Evolutionary conservation across 2,888 invertebrate species (phyloP), one percentile per base, ranked within the genome.

Genomic region (Tiliacea citrago): DNA sequence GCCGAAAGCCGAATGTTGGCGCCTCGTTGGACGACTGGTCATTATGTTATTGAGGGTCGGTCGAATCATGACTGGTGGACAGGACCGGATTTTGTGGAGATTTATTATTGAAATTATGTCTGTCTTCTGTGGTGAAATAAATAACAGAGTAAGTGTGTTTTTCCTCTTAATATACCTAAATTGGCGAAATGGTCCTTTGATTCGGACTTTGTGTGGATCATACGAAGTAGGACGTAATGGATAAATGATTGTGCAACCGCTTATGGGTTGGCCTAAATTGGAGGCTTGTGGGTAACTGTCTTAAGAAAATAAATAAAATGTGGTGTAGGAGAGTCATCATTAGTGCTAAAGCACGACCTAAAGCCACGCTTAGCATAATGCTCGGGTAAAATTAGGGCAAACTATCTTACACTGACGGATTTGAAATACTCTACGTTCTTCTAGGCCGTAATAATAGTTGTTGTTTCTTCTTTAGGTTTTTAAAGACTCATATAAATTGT

Each of bases 1-100:
- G 91, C 91, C 92, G 90, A 93, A 92, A 93, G 93, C 90, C 90
- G 90, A 92, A 88, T 90, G 92, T 95, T 94, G 96, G 96, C 96
- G 96, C 96, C 96, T 95, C 88, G 92, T 95, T 94, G 91, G 89
- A 86, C 85, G 91, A 85, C 87, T 89, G 86, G 85, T 94, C 92
- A 94, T 95, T 95, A 94, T 90, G 85, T 91, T 93, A 94, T 93
- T 93, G 94, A 91, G 92, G 92, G 89, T 91, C 88, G 89, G 90
- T 89, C 91, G 90, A 91, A 90, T 91, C 89, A 90, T 91, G 91
- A 88, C 83, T 84, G 80, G 68, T 70, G 51, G 63, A 76, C 94
- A 93, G 94, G 85, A 90, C 58, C 79, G 94, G 82, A 93, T 77
- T 86, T 77, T 72, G 68, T 45, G 68, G 75, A 82, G 63, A 81